phyloP scores from a whole-genome alignment of 2,113 vertebrate species.

The Protobothrops flavoviridis region DNA sequence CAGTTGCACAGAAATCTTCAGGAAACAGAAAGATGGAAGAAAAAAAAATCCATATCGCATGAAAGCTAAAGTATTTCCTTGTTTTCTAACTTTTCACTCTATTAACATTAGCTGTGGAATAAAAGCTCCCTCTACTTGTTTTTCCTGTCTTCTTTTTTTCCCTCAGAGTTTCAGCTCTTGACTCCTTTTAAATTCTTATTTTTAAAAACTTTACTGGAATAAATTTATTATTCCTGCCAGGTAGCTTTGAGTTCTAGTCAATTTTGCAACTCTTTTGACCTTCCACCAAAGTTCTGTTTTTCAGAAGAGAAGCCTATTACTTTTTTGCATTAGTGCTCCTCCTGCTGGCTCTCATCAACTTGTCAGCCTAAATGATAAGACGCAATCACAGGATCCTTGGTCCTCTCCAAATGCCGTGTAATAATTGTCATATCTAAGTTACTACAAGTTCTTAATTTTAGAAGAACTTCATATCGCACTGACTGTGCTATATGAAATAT shows the following conservation, averaged over 20 bases:
- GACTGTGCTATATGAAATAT: slow-evolving; percentile 2
- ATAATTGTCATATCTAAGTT: background rate
- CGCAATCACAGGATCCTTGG: background rate
- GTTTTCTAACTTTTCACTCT: background rate
- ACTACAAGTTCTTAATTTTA: slow-evolving; percentile 9
- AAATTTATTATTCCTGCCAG: background rate
- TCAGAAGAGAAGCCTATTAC: slow-evolving; percentile 12
- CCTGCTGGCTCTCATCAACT: background rate
- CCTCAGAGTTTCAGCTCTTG: background rate
- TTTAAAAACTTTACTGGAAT: background rate
- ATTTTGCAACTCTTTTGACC: slow-evolving; percentile 19
- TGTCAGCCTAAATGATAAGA: background rate
- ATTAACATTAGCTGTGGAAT: background rate
- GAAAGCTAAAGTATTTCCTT: background rate
- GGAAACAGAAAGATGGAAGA: background rate
- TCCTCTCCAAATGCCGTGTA: slow-evolving; percentile 12
- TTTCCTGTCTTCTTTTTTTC: background rate
- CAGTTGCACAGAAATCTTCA: background rate
- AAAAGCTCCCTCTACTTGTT: background rate
- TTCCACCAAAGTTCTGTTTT: background rate
- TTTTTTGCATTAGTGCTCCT: slow-evolving; percentile 24
- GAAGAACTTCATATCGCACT: background rate
- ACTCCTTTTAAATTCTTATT: background rate
- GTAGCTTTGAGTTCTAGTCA: background rate
- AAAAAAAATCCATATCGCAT: background rate